Conservation (phyloP, 2,888 invertebrate genomes). For the Acleris emargana region DNA sequence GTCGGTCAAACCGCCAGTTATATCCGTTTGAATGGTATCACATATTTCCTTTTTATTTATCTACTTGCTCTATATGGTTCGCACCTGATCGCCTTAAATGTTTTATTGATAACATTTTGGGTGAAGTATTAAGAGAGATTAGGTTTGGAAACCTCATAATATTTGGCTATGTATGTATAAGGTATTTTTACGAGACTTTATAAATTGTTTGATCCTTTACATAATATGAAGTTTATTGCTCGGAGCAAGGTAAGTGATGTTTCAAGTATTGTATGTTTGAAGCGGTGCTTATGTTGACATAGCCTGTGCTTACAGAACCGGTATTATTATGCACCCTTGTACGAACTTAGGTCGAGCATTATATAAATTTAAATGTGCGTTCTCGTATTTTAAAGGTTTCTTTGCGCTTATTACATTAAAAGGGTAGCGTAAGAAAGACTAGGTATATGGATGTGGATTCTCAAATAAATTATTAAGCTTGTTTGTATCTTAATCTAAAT, state of each 20-base stretch:
- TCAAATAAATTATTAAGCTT: no score
- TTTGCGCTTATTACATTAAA: conserved; percentile 14
- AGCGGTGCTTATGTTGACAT: conserved; percentile 10
- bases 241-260: background rate
- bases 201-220: no score
- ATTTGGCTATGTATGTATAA: no score
- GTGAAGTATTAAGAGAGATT: conserved; percentile 7
- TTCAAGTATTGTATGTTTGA: conserved; percentile 4
- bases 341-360: background rate
- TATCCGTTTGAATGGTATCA: conserved; percentile 48
- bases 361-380: conserved; percentile 19
- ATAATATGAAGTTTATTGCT: no score
- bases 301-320: conserved; percentile 14
- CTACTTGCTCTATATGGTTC: conserved; percentile 14
- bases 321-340: conserved; percentile 20
- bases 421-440: background rate
- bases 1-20: conserved; percentile 51
- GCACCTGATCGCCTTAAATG: conserved; percentile 21
- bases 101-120: conserved; percentile 23
- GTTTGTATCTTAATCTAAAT: no score
- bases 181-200: no score
- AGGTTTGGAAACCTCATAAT: background rate
- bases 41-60: conserved; percentile 47
- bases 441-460: no score
- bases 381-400: conserved; percentile 4